Base-by-base conservation (phyloP, 2,797 vertebrate species). In the Pseudotriccus pelzelni region DNA sequence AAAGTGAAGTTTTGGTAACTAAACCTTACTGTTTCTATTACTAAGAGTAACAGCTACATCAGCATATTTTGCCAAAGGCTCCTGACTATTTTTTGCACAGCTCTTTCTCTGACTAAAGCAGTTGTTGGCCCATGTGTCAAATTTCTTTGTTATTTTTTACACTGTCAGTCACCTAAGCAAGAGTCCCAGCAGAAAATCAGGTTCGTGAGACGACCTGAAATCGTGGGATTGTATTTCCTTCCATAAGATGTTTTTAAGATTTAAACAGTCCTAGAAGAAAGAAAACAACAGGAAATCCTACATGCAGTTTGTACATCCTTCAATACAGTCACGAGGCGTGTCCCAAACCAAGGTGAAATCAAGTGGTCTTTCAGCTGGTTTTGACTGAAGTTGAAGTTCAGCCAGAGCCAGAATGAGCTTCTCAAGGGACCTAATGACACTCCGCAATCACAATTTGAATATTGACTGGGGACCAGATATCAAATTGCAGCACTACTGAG, bases 401-500 rank as follows among this genome's bases (percentile, higher is more conserved):
- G 18, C 7, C 44, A 55, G 69, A 68, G 25, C 18, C 87, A 72
- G 37, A 46, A 58, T 0, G 22, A 64, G 34, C 20, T 60, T 52
- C 63, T 43, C 27, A 28, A 73, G 39, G 44, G 24, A 39, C 8
- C 5, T 7, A 3, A 13, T 0, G 21, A n/a, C 0, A 0, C 41
- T 43, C 24, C 52, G 34, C 32, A 47, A 7, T 50, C 8, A 1
- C 10, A 16, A 14, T 22, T 13, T 0, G 6, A 22, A 13, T 0
- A 12, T 23, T 5, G 30, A 11, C 21, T 64, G 50, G 20, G n/a
- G 34, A 49, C 2, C 37, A 59, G 34, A 8, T 12, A 32, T 1
- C 22, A 20, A 12, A 36, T 47, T 0, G 0, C 21, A 12, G 37
- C 2, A 0, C 22, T 7, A 10, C 46, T 0, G 2, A 37, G n/a